phyloP scores from a whole-genome alignment of 2,797 vertebrate genomes.

The Cuniculus paca region DNA sequence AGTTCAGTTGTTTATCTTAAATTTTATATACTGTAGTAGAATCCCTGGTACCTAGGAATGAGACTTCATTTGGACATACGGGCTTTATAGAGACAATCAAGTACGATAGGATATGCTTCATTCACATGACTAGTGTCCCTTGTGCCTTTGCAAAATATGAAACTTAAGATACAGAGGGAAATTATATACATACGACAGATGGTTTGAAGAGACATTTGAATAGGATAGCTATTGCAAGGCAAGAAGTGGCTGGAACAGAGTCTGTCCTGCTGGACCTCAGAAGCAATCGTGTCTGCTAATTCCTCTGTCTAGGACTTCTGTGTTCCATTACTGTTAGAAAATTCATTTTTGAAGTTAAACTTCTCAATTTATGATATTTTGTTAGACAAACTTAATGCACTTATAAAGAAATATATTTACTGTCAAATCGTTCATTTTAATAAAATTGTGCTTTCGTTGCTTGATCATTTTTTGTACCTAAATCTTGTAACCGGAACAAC shows the following conservation, averaged over 20 bases:
- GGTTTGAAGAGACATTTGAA: neutral
- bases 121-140: neutral
- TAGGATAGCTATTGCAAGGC: neutral
- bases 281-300: accelerated
- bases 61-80: neutral
- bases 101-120: neutral
- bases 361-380: neutral
- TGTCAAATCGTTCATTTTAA: neutral
- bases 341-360: neutral
- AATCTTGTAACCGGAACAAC: too few relatives aligned
- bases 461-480: too few relatives aligned
- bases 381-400: neutral
- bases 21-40: neutral
- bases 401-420: neutral
- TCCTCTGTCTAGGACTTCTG: neutral
- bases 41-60: neutral
- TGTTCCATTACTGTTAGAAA: neutral
- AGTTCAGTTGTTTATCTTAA: neutral
- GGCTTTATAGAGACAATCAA: neutral
- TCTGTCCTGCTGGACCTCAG: accelerated
- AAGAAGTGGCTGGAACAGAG: neutral
- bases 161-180: neutral
- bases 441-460: too few relatives aligned
- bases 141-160: neutral
- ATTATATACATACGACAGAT: neutral